Evolutionary conservation across 2,888 invertebrate genomes (phyloP).

Genomic region (Saturnia pavonia): DNA sequence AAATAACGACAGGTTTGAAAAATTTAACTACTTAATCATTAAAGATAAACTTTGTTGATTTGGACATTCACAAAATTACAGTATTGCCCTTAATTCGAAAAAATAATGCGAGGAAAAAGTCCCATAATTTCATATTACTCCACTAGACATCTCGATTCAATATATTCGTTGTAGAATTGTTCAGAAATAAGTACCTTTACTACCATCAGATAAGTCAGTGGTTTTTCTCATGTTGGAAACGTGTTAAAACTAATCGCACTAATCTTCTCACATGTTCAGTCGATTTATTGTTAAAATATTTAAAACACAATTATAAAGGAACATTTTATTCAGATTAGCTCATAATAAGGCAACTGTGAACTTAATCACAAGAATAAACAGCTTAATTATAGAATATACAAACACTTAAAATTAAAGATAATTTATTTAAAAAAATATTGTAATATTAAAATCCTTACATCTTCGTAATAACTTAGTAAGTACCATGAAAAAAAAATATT

Average conservation of each 20-base stretch:
- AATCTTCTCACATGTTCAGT: neutral
- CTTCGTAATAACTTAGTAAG: neutral
- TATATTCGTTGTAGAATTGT: too few species aligned
- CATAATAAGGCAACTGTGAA: neutral
- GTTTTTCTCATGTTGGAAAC: neutral
- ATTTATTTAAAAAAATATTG: neutral
- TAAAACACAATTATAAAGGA: neutral
- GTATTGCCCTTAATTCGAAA: neutral
- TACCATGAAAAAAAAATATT: neutral
- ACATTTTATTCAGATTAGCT: neutral
- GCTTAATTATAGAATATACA: neutral
- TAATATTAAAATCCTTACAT: neutral
- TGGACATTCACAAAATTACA: neutral
- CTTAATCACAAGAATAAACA: neutral
- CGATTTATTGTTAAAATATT: neutral
- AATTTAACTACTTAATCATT: neutral
- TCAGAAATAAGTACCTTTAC: neutral
- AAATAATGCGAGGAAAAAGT: neutral
- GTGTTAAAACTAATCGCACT: neutral
- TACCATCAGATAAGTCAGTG: neutral
- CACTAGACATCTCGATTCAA: too few species aligned
- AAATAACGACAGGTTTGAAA: neutral
- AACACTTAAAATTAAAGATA: too few species aligned
- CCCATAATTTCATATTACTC: neutral
- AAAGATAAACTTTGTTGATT: neutral